phyloP scores from a whole-genome alignment of 2,888 invertebrate genomes.

The Nycteola revayana region DNA sequence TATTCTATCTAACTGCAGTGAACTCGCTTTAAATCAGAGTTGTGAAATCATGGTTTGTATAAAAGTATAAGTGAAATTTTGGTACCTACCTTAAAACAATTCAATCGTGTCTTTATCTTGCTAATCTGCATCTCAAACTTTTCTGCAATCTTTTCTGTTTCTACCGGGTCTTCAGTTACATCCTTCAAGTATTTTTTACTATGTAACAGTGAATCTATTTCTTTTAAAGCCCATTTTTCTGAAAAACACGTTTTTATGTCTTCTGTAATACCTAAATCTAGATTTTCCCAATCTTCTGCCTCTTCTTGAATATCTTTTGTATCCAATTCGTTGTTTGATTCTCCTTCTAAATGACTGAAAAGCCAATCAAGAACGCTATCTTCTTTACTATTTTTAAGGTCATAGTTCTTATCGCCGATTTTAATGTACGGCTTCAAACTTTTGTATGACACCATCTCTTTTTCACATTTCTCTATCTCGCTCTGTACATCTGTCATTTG shows the following conservation, averaged over 20 bases:
- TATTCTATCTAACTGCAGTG: too few relatives aligned
- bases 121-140: constrained; percentile 50
- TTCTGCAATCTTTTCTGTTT: constrained; percentile 48
- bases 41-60: too few relatives aligned
- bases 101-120: constrained; percentile 48
- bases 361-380: constrained; percentile 63
- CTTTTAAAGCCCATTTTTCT: constrained; percentile 54
- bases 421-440: constrained; percentile 50
- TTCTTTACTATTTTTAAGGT: constrained; percentile 47
- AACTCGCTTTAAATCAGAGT: too few relatives aligned
- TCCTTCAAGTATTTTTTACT: constrained; percentile 59
- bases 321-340: constrained; percentile 34
- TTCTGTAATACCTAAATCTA: constrained; percentile 23
- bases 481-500: constrained; percentile 60
- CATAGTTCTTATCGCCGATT: constrained; percentile 37
- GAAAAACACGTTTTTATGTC: constrained; percentile 63
- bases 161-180: constrained; percentile 44
- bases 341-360: constrained; percentile 46
- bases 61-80: too few relatives aligned
- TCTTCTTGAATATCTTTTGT: constrained; percentile 47
- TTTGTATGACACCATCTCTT: constrained; percentile 55
- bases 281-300: constrained; percentile 27
- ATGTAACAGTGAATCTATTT: constrained; percentile 60
- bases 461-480: constrained; percentile 67
- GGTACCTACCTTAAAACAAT: constrained; percentile 61